Conservation (phyloP, 2,888 invertebrate genomes). For the Perithous albicinctus region DNA sequence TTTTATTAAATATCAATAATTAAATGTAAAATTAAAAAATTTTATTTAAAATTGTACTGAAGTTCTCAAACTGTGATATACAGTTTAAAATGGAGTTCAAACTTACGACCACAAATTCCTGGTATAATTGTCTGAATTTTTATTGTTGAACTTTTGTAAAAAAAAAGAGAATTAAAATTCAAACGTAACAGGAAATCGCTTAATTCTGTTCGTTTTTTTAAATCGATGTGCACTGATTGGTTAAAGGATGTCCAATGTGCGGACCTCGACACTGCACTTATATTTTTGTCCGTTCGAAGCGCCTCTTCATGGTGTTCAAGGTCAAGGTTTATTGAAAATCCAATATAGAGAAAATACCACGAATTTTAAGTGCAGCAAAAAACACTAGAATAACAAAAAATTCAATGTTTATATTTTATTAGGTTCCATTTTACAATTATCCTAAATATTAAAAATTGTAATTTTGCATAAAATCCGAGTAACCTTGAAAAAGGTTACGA, state of each 20-base stretch:
- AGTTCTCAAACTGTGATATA: too few relatives aligned
- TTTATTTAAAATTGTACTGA: too few relatives aligned
- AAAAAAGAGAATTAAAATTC: not conserved
- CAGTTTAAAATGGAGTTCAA: too few relatives aligned
- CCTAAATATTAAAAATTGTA: not conserved
- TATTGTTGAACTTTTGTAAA: not conserved
- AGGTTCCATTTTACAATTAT: slow-evolving; percentile 22
- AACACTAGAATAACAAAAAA: too few relatives aligned
- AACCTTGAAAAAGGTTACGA: not conserved
- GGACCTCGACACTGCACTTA: slow-evolving; percentile 14
- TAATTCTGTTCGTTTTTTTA: not conserved
- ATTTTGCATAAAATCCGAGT: not conserved
- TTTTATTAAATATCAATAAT: too few relatives aligned
- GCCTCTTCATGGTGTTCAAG: slow-evolving; percentile 41
- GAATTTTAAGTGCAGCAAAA: not conserved
- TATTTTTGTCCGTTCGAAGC: slow-evolving; percentile 31
- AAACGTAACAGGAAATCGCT: not conserved
- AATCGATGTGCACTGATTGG: not conserved
- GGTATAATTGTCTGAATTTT: too few relatives aligned
- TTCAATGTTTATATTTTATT: too few relatives aligned
- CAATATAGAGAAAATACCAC: slow-evolving; percentile 30
- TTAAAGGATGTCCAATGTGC: not conserved
- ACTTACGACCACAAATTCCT: too few relatives aligned
- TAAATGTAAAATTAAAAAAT: too few relatives aligned
- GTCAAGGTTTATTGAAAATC: slow-evolving; percentile 60